Evolutionary conservation across 1,140 invertebrate genomes (phyloP).

Genomic region (Agrypnia vestita): DNA sequence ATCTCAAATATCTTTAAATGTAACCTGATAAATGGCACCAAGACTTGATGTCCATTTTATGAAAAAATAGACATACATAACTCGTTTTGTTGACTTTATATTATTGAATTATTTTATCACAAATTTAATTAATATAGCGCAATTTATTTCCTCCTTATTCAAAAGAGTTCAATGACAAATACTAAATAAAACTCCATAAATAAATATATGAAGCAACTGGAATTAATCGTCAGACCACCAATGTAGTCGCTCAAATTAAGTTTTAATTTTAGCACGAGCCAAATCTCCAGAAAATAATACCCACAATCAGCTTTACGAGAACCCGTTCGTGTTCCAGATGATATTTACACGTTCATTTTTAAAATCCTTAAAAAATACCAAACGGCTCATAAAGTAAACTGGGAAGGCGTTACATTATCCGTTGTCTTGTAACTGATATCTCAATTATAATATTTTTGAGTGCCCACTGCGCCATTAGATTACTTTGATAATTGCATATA

Average conservation of each 20-base stretch:
- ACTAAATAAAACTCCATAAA: too few relatives aligned
- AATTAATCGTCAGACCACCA: too few relatives aligned
- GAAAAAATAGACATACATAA: too few relatives aligned
- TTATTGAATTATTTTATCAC: too few relatives aligned
- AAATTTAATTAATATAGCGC: too few relatives aligned
- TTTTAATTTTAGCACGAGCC: conserved; percentile 1
- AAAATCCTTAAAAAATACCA: neutral
- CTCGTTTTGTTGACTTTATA: too few relatives aligned
- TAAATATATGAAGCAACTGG: neutral
- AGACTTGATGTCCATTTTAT: too few relatives aligned
- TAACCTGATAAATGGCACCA: too few relatives aligned
- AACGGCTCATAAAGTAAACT: neutral
- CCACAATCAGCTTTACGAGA: neutral
- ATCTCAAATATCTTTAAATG: too few relatives aligned
- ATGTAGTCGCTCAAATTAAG: too few relatives aligned
- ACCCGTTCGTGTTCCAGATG: neutral
- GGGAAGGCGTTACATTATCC: conserved; percentile 18
- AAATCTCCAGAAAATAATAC: conserved; percentile 10
- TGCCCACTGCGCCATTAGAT: neutral
- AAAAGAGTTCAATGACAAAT: too few relatives aligned
- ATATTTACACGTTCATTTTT: conserved; percentile 3
- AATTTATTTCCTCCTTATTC: too few relatives aligned
- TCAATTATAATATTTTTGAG: conserved; percentile 25
- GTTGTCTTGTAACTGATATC: conserved; percentile 16
- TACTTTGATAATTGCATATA: neutral